These are phyloP conservation scores for Erpobdella octoculata DNA, from an alignment of 2,888 invertebrate species.

Conservation along the genomic window DNA sequence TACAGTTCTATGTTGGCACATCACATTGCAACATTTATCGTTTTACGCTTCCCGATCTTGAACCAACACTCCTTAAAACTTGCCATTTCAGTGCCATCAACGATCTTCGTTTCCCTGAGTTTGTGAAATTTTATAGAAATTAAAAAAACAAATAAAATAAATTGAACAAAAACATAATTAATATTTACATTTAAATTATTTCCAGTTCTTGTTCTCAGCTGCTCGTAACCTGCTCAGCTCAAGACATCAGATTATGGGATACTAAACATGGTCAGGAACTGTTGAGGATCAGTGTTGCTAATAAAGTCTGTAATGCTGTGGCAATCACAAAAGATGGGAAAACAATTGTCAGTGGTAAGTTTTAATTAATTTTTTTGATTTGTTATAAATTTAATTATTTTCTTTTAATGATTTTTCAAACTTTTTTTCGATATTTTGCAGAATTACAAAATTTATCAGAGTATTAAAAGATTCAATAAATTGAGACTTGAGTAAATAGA, in stretches of 20 bases:
- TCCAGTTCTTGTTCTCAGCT: slow-evolving; percentile 60
- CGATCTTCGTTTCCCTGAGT: slow-evolving; percentile 75
- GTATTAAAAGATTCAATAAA: too few relatives aligned
- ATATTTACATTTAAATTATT: background rate
- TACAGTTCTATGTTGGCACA: slow-evolving; percentile 67
- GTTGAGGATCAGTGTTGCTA: slow-evolving; percentile 72
- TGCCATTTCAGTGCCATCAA: slow-evolving; percentile 74
- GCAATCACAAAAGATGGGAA: slow-evolving; percentile 72
- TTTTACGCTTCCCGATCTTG: slow-evolving; percentile 64
- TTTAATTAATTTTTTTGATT: background rate
- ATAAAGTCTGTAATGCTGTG: slow-evolving; percentile 74
- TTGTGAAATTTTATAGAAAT: slow-evolving; percentile 49
- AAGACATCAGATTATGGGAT: slow-evolving; percentile 80
- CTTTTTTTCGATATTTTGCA: background rate
- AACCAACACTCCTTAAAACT: slow-evolving; percentile 66
- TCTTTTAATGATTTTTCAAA: too few relatives aligned
- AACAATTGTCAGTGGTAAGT: slow-evolving; percentile 64
- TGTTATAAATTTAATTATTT: background rate
- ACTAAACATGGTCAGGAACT: slow-evolving; percentile 68
- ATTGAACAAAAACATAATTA: too few relatives aligned
- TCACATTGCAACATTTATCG: slow-evolving; percentile 71
- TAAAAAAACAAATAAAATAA: too few relatives aligned
- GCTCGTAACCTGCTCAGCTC: slow-evolving; percentile 76
- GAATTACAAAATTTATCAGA: background rate
- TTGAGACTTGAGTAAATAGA: too few relatives aligned